Percentiles rank a stretch among this genome's conserved stretches.
These are phyloP conservation scores for Diglossa cyanea DNA, from an alignment of 2,797 vertebrate species.

Conservation along the genomic window DNA sequence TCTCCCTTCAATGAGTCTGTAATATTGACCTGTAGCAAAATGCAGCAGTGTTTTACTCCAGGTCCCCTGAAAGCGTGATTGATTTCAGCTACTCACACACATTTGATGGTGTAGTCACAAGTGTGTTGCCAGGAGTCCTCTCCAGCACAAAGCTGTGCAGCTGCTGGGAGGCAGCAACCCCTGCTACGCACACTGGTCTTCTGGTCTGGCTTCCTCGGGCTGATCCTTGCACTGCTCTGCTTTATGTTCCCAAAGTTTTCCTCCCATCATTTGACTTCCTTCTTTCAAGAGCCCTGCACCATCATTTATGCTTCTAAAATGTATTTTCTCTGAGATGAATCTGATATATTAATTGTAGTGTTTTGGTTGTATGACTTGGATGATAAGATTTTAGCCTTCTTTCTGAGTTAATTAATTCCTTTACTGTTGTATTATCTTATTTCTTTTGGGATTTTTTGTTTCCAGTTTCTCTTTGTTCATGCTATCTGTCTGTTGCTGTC, in stretches of 20 bases:
- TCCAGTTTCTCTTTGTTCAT: constrained; percentile 23
- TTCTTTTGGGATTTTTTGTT: not conserved
- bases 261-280: not conserved
- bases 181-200: not conserved
- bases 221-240: not conserved
- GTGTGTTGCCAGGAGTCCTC: not conserved
- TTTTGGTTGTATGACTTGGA: not conserved
- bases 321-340: not conserved
- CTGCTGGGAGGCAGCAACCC: not conserved
- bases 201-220: not conserved
- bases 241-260: not conserved
- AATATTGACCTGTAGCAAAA: not conserved
- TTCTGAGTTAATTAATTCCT: not conserved
- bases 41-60: not conserved
- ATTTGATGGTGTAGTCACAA: not conserved
- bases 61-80: not conserved
- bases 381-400: not conserved
- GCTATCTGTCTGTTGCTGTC: constrained; percentile 44
- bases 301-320: not conserved
- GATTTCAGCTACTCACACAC: not conserved
- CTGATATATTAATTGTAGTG: not conserved
- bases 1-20: not conserved
- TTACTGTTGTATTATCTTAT: not conserved
- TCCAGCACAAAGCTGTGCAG: not conserved
- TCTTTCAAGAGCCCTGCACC: not conserved